Percentiles rank a stretch among this genome's conserved stretches.
phyloP scores from a whole-genome alignment of 2,113 vertebrate species.

The Gavialis gangeticus region DNA sequence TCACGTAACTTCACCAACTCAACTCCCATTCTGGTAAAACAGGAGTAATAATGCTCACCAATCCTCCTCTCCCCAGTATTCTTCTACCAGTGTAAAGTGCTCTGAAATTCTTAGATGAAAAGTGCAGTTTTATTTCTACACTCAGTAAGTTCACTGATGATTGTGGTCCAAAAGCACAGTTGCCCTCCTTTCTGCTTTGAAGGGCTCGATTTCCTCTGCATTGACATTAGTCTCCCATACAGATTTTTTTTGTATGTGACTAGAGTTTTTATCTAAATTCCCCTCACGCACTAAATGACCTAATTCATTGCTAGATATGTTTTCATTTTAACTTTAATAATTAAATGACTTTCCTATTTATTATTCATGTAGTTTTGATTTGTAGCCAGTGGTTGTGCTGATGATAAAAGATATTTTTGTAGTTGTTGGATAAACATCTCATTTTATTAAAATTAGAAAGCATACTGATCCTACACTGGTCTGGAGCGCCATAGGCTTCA shows the following conservation, averaged over 20 bases:
- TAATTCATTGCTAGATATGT: conserved; percentile 54
- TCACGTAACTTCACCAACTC: not conserved
- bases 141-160: not conserved
- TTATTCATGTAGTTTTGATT: conserved; percentile 68
- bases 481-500: not conserved
- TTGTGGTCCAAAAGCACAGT: not conserved
- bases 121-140: not conserved
- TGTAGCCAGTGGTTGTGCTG: conserved; percentile 39
- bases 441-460: conserved; percentile 51
- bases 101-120: not conserved
- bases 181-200: not conserved
- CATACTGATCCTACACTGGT: not conserved
- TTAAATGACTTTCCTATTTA: conserved; percentile 56
- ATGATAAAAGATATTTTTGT: conserved; percentile 55
- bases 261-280: conserved; percentile 57
- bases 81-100: not conserved
- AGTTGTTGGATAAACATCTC: conserved; percentile 35
- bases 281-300: conserved; percentile 53
- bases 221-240: conserved; percentile 17
- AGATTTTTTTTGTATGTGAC: conserved; percentile 55
- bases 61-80: not conserved
- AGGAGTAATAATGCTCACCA: not conserved
- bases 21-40: not conserved
- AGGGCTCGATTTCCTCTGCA: not conserved
- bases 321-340: conserved; percentile 56